Evolutionary conservation across 1,140 invertebrate genomes (phyloP).

Genomic region (Solenopsis fugax): DNA sequence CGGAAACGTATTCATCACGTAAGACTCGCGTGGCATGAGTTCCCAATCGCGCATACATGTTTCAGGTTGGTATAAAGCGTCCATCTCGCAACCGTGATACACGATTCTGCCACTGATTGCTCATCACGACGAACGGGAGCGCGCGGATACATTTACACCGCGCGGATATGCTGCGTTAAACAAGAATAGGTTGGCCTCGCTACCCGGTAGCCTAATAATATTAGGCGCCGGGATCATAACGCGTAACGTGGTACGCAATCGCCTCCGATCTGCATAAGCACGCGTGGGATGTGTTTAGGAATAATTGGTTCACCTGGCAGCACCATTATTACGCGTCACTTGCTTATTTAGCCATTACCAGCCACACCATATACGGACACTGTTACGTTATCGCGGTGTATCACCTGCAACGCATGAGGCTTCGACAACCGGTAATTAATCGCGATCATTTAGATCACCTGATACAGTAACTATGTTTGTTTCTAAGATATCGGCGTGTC

Average conservation of each 20-base stretch:
- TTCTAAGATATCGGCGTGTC: constrained; percentile 12
- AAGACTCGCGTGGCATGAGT: constrained; percentile 53
- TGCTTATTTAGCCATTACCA: constrained; percentile 11
- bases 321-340: constrained; percentile 41
- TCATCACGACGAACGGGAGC: constrained; percentile 8
- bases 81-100: constrained; percentile 9
- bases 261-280: constrained; percentile 62
- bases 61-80: not conserved
- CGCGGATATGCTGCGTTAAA: constrained; percentile 46
- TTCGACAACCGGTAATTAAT: constrained; percentile 46
- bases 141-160: constrained; percentile 46
- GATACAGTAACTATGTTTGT: constrained; percentile 34
- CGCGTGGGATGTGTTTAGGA: constrained; percentile 31
- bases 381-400: constrained; percentile 14
- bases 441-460: constrained; percentile 14
- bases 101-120: constrained; percentile 22
- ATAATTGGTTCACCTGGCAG: constrained; percentile 66
- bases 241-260: constrained; percentile 55
- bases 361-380: too few relatives aligned
- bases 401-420: not conserved
- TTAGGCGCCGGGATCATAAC: constrained; percentile 54
- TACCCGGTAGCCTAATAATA: constrained; percentile 74
- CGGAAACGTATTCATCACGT: not conserved
- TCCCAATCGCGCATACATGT: not conserved
- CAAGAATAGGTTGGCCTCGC: constrained; percentile 59